Evolutionary conservation across 2,113 vertebrate genomes (phyloP).

Genomic region (Mus musculus): DNA sequence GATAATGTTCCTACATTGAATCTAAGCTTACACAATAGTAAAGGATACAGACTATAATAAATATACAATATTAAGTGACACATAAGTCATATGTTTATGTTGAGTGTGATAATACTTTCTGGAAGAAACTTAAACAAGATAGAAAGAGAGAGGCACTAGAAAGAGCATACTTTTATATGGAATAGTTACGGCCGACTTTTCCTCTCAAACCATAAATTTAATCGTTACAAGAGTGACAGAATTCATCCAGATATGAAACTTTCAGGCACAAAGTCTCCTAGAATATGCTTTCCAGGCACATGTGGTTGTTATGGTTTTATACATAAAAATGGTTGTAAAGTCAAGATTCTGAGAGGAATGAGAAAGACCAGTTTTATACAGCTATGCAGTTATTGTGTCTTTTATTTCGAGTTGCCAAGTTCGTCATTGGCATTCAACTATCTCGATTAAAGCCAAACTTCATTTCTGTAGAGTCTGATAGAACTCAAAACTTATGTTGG

Average conservation of each 20-base stretch:
- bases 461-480: not conserved
- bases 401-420: not conserved
- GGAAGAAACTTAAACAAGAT: not conserved
- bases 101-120: not conserved
- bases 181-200: not conserved
- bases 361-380: not conserved
- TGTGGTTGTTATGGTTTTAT: not conserved
- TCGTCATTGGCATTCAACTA: not conserved
- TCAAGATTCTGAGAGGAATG: not conserved
- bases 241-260: not conserved
- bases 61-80: not conserved
- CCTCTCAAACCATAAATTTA: not conserved
- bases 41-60: not conserved
- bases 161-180: not conserved
- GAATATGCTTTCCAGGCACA: not conserved
- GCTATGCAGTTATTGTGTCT: not conserved
- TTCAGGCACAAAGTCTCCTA: not conserved
- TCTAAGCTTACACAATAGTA: not conserved
- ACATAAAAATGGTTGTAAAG: not conserved
- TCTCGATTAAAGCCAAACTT: not conserved
- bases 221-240: not conserved
- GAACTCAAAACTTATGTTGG: not conserved
- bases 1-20: fast-evolving
- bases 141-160: not conserved
- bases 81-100: too few relatives aligned